Conservation (phyloP, 35 echinoderm and acorn worm species). For the Diadema setosum region DNA sequence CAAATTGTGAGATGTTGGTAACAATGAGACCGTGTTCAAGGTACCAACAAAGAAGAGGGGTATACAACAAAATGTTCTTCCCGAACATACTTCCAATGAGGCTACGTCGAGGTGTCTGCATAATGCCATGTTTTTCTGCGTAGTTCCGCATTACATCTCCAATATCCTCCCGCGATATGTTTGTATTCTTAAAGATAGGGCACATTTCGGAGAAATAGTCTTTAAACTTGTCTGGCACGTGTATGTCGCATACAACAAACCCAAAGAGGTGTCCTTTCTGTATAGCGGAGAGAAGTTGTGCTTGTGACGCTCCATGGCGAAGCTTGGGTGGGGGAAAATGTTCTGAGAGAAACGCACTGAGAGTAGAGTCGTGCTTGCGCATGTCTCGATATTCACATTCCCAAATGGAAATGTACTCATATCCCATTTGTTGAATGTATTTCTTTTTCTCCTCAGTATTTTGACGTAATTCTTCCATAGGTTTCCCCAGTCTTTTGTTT, state of each 20-base stretch:
- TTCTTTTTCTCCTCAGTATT: not conserved
- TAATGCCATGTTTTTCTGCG: not conserved
- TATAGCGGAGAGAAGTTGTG: not conserved
- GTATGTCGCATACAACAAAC: constrained; percentile 26
- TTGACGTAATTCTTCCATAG: not conserved
- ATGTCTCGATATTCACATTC: not conserved
- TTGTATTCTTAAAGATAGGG: constrained; percentile 56
- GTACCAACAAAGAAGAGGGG: constrained; percentile 36
- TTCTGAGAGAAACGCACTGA: not conserved
- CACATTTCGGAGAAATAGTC: constrained; percentile 51
- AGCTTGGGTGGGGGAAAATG: not conserved
- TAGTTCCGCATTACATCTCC: constrained; percentile 39
- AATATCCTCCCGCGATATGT: constrained; percentile 36
- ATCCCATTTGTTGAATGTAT: not conserved
- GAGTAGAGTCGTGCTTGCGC: not conserved
- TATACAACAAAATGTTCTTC: not conserved
- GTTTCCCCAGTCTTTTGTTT: not conserved
- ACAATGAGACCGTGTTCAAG: constrained; percentile 8
- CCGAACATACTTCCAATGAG: constrained; percentile 51
- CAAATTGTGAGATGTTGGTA: constrained; percentile 20
- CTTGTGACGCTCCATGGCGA: not conserved
- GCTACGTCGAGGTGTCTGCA: not conserved
- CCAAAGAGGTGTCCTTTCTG: not conserved
- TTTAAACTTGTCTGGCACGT: not conserved
- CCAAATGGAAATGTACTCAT: constrained; percentile 1